Conservation (phyloP, 1,140 invertebrate genomes). For the Daktulosphaira vitifoliae region DNA sequence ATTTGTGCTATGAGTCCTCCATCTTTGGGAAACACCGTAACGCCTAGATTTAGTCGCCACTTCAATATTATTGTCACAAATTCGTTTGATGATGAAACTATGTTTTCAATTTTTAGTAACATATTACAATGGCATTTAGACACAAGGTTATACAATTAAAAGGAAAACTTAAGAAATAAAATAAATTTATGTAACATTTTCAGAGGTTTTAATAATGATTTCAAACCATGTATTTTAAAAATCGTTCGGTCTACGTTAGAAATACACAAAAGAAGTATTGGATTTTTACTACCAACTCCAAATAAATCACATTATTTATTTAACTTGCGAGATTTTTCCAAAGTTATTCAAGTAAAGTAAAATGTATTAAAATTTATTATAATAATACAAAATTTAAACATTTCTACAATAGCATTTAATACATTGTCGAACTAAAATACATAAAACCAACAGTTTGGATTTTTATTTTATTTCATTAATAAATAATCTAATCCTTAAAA, state of each 20-base stretch:
- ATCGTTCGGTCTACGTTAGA: slow-evolving; percentile 76
- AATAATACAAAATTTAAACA: too few species aligned
- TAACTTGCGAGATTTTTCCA: slow-evolving; percentile 87
- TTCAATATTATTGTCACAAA: slow-evolving; percentile 84
- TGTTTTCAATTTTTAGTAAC: slow-evolving; percentile 78
- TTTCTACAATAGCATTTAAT: too few species aligned
- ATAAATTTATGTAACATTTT: neutral
- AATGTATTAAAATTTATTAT: too few species aligned
- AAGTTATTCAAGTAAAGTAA: slow-evolving; percentile 74
- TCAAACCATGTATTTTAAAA: slow-evolving; percentile 84
- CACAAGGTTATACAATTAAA: slow-evolving; percentile 51
- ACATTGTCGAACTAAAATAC: too few species aligned
- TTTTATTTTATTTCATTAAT: too few species aligned
- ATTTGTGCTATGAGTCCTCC: slow-evolving; percentile 28
- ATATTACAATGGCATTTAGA: slow-evolving; percentile 93
- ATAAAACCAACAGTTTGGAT: too few species aligned
- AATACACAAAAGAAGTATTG: slow-evolving; percentile 75
- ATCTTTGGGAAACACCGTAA: slow-evolving; percentile 51
- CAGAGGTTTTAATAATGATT: slow-evolving; percentile 89
- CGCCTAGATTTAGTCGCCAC: slow-evolving; percentile 74
- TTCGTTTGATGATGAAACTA: slow-evolving; percentile 76
- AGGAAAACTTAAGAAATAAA: neutral
- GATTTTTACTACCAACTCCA: slow-evolving; percentile 77
- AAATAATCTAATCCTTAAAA: too few species aligned
- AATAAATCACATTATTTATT: slow-evolving; percentile 91